These are phyloP conservation scores for Crenuchus spilurus DNA, from an alignment of 2,797 vertebrate genomes.

Conservation along the genomic window DNA sequence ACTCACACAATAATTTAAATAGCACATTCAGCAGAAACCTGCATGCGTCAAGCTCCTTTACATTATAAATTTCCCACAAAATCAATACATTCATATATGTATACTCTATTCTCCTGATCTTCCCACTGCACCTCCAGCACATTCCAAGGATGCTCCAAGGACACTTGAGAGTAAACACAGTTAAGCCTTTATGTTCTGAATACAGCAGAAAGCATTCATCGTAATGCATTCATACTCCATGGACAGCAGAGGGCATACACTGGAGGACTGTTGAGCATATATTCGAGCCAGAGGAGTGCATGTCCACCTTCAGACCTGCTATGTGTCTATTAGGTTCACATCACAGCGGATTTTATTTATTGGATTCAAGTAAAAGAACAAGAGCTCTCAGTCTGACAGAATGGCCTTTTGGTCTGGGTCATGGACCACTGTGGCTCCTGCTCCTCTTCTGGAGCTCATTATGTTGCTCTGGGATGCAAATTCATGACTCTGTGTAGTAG, in stretches of 20 bases:
- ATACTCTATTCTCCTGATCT: no score
- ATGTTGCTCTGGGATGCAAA: constrained; percentile 24
- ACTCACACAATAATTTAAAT: background rate
- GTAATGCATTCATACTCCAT: background rate
- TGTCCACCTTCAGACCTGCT: background rate
- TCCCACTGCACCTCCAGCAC: background rate
- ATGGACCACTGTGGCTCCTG: constrained; percentile 6
- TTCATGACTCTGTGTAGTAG: background rate
- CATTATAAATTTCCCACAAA: background rate
- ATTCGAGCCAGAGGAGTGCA: background rate
- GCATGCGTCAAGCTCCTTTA: background rate
- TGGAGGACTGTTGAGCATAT: background rate
- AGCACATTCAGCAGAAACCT: background rate
- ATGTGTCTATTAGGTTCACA: constrained; percentile 35
- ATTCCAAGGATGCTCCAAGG: background rate
- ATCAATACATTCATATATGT: background rate
- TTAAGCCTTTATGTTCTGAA: background rate
- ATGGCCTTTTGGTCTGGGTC: constrained; percentile 22
- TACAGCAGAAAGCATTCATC: background rate
- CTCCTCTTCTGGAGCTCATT: constrained; percentile 27
- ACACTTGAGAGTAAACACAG: no score
- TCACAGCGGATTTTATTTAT: constrained; percentile 21
- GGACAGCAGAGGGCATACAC: background rate
- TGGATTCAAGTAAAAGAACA: constrained; percentile 7
- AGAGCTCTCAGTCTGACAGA: constrained; percentile 13